Evolutionary conservation across 2,888 invertebrate genomes (phyloP).

Genomic region (Ectemnius lituratus): DNA sequence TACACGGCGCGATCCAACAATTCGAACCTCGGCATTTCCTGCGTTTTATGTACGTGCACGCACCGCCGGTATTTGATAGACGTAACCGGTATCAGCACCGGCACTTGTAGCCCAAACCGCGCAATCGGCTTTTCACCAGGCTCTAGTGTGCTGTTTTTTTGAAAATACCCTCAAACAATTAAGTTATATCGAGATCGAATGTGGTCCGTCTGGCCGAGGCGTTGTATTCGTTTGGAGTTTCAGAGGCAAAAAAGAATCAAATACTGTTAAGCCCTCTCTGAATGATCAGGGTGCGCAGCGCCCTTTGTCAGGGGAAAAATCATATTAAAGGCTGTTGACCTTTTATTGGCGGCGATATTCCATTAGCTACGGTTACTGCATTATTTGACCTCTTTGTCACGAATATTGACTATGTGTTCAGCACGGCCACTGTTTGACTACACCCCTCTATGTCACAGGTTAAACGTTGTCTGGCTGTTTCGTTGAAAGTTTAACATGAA

Average conservation of each 20-base stretch:
- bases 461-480: too few relatives aligned
- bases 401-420: too few relatives aligned
- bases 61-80: constrained; percentile 45
- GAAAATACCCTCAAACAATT: constrained; percentile 9
- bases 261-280: constrained; percentile 22
- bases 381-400: constrained; percentile 1
- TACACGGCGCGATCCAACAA: constrained; percentile 13
- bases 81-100: constrained; percentile 6
- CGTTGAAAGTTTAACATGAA: too few relatives aligned
- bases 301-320: constrained; percentile 24
- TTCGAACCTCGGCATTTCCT: constrained; percentile 34
- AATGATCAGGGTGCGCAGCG: not conserved
- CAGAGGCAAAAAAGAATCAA: constrained; percentile 7
- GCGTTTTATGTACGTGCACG: constrained; percentile 11
- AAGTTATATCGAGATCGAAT: not conserved
- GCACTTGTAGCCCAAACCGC: not conserved
- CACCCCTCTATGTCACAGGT: too few relatives aligned
- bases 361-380: not conserved
- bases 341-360: constrained; percentile 4
- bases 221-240: not conserved
- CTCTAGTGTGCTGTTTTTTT: too few relatives aligned
- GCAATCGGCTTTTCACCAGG: not conserved
- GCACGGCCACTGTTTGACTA: too few relatives aligned
- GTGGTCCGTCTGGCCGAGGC: constrained; percentile 9
- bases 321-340: not conserved